Conservation (phyloP, 2,113 vertebrate genomes). For the Protobothrops flavoviridis region DNA sequence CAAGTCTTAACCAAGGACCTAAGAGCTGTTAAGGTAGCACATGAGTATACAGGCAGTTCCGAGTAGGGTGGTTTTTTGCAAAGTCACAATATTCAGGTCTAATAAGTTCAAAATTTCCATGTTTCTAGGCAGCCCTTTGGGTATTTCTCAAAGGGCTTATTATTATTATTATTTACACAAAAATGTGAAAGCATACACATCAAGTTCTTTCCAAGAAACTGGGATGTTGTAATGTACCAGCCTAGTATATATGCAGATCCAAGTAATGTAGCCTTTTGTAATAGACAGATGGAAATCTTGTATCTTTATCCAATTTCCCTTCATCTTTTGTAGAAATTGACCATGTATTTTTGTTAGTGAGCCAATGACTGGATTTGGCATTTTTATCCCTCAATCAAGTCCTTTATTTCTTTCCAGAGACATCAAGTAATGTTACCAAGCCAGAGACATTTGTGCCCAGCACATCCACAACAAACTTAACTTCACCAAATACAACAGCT, state of each 20-base stretch:
- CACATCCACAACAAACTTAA: not conserved
- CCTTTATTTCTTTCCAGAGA: accelerated
- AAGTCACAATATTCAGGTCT: no score
- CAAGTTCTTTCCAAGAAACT: not conserved
- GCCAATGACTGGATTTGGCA: not conserved
- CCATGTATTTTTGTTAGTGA: not conserved
- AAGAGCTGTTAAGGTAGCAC: no score
- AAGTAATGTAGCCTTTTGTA: not conserved
- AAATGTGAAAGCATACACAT: not conserved
- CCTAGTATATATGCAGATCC: not conserved
- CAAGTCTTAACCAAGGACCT: no score
- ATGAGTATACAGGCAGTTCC: no score
- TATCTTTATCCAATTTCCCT: not conserved
- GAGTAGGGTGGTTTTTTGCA: no score
- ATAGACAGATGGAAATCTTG: not conserved
- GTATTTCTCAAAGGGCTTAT: no score
- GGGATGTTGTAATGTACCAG: not conserved
- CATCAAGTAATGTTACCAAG: accelerated
- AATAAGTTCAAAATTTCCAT: no score
- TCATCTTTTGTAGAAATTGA: not conserved
- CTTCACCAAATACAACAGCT: accelerated
- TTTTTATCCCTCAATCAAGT: not conserved
- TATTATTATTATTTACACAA: not conserved
- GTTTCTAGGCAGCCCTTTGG: no score
- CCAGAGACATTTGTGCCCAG: accelerated